Evolutionary conservation across 2,113 vertebrate genomes (phyloP), one percentile per base, ranked within the genome.

Genomic region (Solea solea): DNA sequence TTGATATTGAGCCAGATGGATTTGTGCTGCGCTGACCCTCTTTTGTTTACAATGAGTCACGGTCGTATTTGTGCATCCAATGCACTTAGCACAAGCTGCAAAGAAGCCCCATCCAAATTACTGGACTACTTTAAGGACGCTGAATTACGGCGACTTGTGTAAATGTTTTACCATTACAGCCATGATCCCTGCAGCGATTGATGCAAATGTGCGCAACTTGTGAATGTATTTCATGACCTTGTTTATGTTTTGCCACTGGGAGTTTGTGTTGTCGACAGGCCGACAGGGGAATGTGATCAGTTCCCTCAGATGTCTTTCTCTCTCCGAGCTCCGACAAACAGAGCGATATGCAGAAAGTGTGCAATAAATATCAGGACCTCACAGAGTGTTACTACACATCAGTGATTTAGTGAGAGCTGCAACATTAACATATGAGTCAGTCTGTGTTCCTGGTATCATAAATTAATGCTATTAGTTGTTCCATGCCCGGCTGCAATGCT

Each of bases 31-130:
- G 25, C 69, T 68, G 65, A 85, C 67, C 80, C 53, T 79, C 65
- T 70, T 65, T 69, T 83, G 70, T 84, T 89, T 78, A 69, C 79
- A 73, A 25, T 85, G 74, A 84, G 68, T 80, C 76, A 82, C 21
- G 21, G 64, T 25, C 75, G 61, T 61, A 64, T 61, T 69, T 75
- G 28, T 54, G 13, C 78, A 62, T 54, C 62, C 75, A 80, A 68
- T 62, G 57, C 57, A 65, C 69, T 84, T 59, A 81, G 28, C 63
- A 70, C 58, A 61, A 53, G 46, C 65, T 74, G 50, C 27, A 61
- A 69, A 55, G 53, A 63, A 70, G 62, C 42, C 8, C 15, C 55
- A 44, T 80, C 50, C 62, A 77, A 82, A 85, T 60, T 64, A 27
- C 60, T 55, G 54, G 25, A 78, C 44, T 61, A 62, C 80, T 80